phyloP scores from a whole-genome alignment of 2,797 vertebrate species.

The Eupleurogrammus muticus region DNA sequence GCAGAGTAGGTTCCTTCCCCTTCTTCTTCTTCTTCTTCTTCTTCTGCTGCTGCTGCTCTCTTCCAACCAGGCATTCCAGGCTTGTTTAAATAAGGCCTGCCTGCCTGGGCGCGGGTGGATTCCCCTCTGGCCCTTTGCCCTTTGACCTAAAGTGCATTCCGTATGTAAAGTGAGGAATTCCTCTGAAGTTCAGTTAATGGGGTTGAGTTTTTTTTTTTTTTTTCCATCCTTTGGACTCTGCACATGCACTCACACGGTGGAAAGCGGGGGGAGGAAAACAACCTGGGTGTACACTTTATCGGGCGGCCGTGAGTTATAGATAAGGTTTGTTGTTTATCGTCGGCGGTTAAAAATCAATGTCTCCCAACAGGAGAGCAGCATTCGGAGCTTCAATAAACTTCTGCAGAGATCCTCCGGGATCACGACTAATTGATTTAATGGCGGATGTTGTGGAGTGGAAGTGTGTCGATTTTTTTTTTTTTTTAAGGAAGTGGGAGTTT shows the following conservation, averaged over 20 bases:
- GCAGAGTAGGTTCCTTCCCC: constrained; percentile 61
- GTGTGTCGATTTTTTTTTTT: constrained; percentile 40
- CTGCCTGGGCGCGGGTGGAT: constrained; percentile 86
- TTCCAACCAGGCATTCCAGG: constrained; percentile 86
- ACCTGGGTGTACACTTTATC: constrained; percentile 29
- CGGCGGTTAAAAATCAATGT: constrained; percentile 54
- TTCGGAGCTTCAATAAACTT: constrained; percentile 38
- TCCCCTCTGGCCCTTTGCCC: constrained; percentile 92
- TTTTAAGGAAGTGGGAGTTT: constrained; percentile 48
- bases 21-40: constrained; percentile 57
- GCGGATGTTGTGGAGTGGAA: constrained; percentile 44
- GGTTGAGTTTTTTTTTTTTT: constrained; percentile 62
- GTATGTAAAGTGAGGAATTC: constrained; percentile 87
- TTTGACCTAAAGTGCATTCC: constrained; percentile 88
- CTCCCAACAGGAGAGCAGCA: constrained; percentile 33
- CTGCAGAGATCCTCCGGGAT: constrained; percentile 57
- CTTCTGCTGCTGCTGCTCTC: constrained; percentile 67
- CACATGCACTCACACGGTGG: constrained; percentile 46
- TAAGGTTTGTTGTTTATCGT: constrained; percentile 53
- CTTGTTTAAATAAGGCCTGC: constrained; percentile 93
- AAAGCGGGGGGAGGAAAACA: constrained; percentile 51
- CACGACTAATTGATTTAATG: constrained; percentile 73
- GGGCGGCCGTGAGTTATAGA: constrained; percentile 48
- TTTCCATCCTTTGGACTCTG: constrained; percentile 69
- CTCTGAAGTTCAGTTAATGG: constrained; percentile 87